Percentiles rank a stretch among this genome's conserved stretches.
These are phyloP conservation scores for Parazoanthus atlanticus DNA, from an alignment of 92 coral and sea anemone genomes.

Conservation along the genomic window DNA sequence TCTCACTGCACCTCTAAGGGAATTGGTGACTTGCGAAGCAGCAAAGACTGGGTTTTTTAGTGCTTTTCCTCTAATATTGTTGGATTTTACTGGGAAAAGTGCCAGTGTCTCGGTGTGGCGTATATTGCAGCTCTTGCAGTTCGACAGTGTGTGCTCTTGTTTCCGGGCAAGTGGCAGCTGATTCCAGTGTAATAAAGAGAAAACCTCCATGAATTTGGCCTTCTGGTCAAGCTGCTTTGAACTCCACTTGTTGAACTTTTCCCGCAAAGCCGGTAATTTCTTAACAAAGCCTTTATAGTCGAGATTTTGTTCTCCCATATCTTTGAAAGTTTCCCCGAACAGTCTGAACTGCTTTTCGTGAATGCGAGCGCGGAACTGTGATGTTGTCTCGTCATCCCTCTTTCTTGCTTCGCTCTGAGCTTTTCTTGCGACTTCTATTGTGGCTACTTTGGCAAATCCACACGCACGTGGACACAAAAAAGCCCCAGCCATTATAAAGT, in stretches of 20 bases:
- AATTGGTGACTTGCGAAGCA: constrained; percentile 20
- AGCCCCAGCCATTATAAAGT: constrained; percentile 24
- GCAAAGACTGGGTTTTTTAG: constrained; percentile 40
- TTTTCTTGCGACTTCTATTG: constrained; percentile 20
- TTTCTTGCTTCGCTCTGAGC: neutral
- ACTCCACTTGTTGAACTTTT: constrained; percentile 53
- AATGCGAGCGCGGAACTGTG: too few species aligned
- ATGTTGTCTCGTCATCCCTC: too few species aligned
- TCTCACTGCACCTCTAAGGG: neutral
- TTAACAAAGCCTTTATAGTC: neutral
- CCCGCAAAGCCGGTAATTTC: constrained; percentile 23
- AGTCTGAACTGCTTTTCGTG: neutral
- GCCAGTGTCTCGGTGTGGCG: constrained; percentile 18
- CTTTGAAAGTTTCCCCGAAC: neutral
- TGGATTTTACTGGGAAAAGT: constrained; percentile 33
- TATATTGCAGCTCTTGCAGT: constrained; percentile 31
- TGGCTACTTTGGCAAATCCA: constrained; percentile 39
- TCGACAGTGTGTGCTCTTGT: constrained; percentile 18
- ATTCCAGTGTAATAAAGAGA: constrained; percentile 30
- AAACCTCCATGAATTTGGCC: constrained; percentile 29
- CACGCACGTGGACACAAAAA: constrained; percentile 45
- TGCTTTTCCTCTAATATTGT: constrained; percentile 22
- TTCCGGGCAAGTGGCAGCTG: constrained; percentile 28
- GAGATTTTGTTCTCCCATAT: neutral
- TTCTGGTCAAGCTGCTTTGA: constrained; percentile 37